Evolutionary conservation across 2,888 invertebrate species (phyloP), one percentile per base, ranked within the genome.

Genomic region (Aphodius sticticus): DNA sequence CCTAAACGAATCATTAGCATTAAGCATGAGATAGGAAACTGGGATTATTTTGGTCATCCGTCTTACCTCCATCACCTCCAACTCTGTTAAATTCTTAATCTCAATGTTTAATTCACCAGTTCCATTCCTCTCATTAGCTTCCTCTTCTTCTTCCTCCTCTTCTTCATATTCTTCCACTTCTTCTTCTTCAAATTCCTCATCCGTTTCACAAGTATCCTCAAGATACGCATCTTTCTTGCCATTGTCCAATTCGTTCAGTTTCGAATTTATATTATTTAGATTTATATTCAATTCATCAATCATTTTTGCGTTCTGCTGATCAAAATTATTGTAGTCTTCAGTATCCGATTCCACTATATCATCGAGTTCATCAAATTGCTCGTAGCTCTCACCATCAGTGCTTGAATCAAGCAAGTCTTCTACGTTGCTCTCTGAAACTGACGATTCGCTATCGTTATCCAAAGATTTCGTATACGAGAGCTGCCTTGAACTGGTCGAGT

Each of bases 371-470:
- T 86, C 86, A 79, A 86, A 86, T 78, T 87, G 87, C 37, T 88
- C 87, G 70, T 87, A 86, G 78, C 85, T 86, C n/a, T 83, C 86
- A 72, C 88, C 88, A 6, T 88, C 88, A 15, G 86, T 85, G 78
- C 84, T 85, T 70, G 84, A 83, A 76, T 87, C 87, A 7, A 88
- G 79, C 35, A 89, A 80, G 78, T 90, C 89, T 77, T 89, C 90
- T n/a, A 89, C 86, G 80, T 89, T 89, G 80, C 88, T 89, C 76
- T 89, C 89, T 1, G 89, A 89, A 12, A 89, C 89, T 14, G 89
- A 89, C 6, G 89, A 89, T 78, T 89, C 89, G 80, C 88, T 88
- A 76, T 89, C 89, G 78, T 89, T 87, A 78, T 89, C 89, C 69
- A 89, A 78, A 0, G 88, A 89, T 85, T 89, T 89, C 0, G 89